These are phyloP conservation scores for Heterohyrax brucei DNA, from an alignment of 2,797 vertebrate species.

Conservation along the genomic window DNA sequence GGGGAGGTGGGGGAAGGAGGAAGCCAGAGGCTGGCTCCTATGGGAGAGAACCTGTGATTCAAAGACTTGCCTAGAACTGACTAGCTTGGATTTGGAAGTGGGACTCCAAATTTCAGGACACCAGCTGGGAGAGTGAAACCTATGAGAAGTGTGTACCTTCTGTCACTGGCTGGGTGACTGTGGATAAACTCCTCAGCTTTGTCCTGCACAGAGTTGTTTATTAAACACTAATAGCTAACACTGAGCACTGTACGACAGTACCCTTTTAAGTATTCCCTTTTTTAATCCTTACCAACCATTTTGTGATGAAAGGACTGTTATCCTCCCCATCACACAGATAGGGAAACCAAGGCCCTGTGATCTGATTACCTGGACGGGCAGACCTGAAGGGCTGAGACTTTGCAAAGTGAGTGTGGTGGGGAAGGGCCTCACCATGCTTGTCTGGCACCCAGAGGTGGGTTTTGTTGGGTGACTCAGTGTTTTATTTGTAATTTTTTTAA, in stretches of 20 bases:
- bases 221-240: neutral
- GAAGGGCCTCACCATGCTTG: too few species aligned
- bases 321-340: neutral
- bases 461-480: too few species aligned
- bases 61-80: neutral
- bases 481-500: too few species aligned
- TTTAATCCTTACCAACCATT: neutral
- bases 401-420: too few species aligned
- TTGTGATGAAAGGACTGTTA: neutral
- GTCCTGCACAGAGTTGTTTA: fast-evolving
- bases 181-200: too few species aligned
- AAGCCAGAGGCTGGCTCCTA: too few species aligned
- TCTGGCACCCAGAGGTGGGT: too few species aligned
- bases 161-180: neutral
- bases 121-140: neutral
- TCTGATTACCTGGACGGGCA: neutral
- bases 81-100: neutral
- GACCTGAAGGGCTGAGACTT: neutral
- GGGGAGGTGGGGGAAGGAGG: neutral
- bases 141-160: neutral
- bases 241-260: too few species aligned
- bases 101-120: neutral
- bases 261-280: neutral
- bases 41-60: fast-evolving
- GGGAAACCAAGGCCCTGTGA: neutral